phyloP scores from a whole-genome alignment of 1,140 invertebrate genomes.

The Bombus superbus region DNA sequence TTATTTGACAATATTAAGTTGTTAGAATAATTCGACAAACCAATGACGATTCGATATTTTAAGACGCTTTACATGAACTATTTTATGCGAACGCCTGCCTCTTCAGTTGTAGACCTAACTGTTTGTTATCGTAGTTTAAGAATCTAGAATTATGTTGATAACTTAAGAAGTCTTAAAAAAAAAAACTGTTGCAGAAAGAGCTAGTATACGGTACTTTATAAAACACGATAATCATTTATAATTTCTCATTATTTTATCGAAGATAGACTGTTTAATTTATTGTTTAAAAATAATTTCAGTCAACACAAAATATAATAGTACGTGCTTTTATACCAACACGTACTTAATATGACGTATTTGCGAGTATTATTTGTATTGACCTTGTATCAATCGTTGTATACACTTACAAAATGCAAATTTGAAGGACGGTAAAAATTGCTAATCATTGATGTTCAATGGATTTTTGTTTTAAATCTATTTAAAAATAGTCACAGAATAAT shows the following conservation, averaged over 20 bases:
- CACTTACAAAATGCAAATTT: constrained; percentile 4
- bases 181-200: background rate
- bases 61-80: constrained; percentile 13
- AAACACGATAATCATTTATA: background rate
- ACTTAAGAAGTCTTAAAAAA: background rate
- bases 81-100: background rate
- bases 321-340: background rate
- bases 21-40: background rate
- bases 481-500: background rate
- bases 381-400: background rate
- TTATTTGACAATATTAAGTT: no score
- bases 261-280: background rate
- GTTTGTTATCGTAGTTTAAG: background rate
- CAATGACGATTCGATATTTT: background rate
- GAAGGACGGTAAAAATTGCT: background rate
- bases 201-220: background rate
- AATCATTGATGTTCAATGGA: background rate
- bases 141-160: background rate
- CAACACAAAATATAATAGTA: background rate
- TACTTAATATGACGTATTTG: background rate
- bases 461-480: background rate
- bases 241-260: background rate
- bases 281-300: background rate
- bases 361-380: background rate
- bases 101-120: background rate